phyloP scores from a whole-genome alignment of 2,888 invertebrate genomes.

The Drosophila mayaguana region DNA sequence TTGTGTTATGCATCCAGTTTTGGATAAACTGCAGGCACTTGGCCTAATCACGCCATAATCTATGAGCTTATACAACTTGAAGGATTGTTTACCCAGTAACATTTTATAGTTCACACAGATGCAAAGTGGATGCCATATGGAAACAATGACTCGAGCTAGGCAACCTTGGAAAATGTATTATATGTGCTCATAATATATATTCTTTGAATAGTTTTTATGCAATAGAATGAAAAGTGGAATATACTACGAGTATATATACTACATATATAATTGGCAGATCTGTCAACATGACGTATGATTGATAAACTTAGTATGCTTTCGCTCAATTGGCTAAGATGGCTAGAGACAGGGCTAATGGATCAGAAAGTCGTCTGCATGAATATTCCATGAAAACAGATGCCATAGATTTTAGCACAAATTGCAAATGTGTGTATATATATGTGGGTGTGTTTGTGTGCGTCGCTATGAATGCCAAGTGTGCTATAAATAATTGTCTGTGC shows the following conservation, averaged over 20 bases:
- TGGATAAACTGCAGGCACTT: conserved; percentile 31
- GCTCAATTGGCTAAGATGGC: conserved; percentile 17
- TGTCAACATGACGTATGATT: conserved; percentile 59
- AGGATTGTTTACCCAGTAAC: conserved; percentile 24
- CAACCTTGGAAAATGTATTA: background rate
- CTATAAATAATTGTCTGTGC: conserved; percentile 33
- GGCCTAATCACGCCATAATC: conserved; percentile 46
- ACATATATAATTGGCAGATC: conserved; percentile 22
- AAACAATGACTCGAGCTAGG: conserved; percentile 1
- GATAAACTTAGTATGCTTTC: conserved; percentile 28
- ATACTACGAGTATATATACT: background rate
- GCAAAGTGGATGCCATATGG: conserved; percentile 12
- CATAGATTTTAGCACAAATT: conserved; percentile 15
- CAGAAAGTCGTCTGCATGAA: conserved; percentile 8
- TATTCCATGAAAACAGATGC: conserved; percentile 25
- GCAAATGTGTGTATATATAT: conserved; percentile 21
- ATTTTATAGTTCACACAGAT: background rate
- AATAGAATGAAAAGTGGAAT: background rate
- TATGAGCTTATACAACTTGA: conserved; percentile 57
- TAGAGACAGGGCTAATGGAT: conserved; percentile 35
- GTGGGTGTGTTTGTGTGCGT: conserved; percentile 1
- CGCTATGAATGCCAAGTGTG: conserved; percentile 20
- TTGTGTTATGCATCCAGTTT: conserved; percentile 29
- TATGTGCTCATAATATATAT: background rate
- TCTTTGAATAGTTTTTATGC: background rate